A percentile compares a stretch with the other conserved stretches of the same genome.
Evolutionary conservation across 1,140 invertebrate species (phyloP).

Genomic region (Drosophila parvula): DNA sequence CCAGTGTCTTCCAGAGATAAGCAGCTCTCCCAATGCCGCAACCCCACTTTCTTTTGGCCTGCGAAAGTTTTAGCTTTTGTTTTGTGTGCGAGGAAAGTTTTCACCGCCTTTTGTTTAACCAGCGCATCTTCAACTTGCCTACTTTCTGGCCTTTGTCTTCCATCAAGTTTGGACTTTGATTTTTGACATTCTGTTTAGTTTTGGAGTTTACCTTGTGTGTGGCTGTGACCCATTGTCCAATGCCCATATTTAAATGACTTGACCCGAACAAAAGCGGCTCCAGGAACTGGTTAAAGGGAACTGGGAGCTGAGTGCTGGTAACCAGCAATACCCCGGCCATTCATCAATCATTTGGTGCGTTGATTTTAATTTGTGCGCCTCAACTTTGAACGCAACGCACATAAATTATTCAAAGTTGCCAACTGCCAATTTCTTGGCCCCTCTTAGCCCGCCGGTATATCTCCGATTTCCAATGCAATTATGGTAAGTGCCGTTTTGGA

Average conservation of each 20-base stretch:
- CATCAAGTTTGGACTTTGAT: constrained; percentile 73
- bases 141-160: constrained; percentile 69
- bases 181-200: constrained; percentile 79
- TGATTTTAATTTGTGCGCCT: constrained; percentile 81
- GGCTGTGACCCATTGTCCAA: constrained; percentile 48
- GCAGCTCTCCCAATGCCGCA: constrained; percentile 36
- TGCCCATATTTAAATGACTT: constrained; percentile 75
- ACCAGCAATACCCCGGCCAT: constrained; percentile 35
- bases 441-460: constrained; percentile 15
- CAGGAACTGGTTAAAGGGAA: constrained; percentile 14
- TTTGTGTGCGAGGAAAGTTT: constrained; percentile 49
- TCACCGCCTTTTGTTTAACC: constrained; percentile 71
- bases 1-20: constrained; percentile 69
- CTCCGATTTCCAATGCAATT: constrained; percentile 68
- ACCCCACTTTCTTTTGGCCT: constrained; percentile 42
- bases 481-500: constrained; percentile 76
- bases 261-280: constrained; percentile 56
- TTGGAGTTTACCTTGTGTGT: constrained; percentile 66
- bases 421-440: constrained; percentile 14
- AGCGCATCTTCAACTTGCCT: constrained; percentile 56
- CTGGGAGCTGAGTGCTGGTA: not conserved
- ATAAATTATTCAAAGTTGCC: constrained; percentile 82
- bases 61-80: constrained; percentile 50
- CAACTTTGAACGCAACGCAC: constrained; percentile 69
- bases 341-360: constrained; percentile 81